A percentile compares a stretch with the other conserved stretches of the same genome.
Evolutionary conservation across 2,888 invertebrate species (phyloP).

Genomic region (Drepana falcataria): DNA sequence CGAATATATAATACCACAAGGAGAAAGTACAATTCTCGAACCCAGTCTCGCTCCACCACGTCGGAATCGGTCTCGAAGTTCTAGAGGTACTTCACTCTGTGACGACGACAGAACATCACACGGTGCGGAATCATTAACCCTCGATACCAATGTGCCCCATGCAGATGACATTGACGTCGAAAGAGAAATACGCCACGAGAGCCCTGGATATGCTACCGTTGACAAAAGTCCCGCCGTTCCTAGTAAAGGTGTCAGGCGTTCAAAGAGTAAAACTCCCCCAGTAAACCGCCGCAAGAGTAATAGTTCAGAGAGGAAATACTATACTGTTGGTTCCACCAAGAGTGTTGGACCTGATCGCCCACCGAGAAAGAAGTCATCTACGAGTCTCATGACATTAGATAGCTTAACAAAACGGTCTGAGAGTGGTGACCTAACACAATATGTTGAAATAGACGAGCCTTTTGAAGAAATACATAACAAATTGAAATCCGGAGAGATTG

Average conservation of each 20-base stretch:
- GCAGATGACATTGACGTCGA: slow-evolving; percentile 49
- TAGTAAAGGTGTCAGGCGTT: slow-evolving; percentile 76
- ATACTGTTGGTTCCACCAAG: slow-evolving; percentile 78
- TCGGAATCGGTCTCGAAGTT: slow-evolving; percentile 77
- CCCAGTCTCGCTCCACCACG: slow-evolving; percentile 78
- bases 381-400: slow-evolving; percentile 73
- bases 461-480: slow-evolving; percentile 80
- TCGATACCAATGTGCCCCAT: slow-evolving; percentile 64
- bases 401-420: slow-evolving; percentile 66
- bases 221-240: slow-evolving; percentile 85
- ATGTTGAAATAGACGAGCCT: slow-evolving; percentile 80
- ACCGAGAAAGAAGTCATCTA: slow-evolving; percentile 80
- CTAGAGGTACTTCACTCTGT: slow-evolving; percentile 74
- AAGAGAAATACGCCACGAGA: slow-evolving; percentile 64
- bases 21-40: slow-evolving; percentile 72
- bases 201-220: slow-evolving; percentile 86
- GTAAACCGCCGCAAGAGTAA: slow-evolving; percentile 63
- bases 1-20: slow-evolving; percentile 81
- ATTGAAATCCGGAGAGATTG: slow-evolving; percentile 85
- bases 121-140: slow-evolving; percentile 82
- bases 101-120: slow-evolving; percentile 86
- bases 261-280: slow-evolving; percentile 75
- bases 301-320: slow-evolving; percentile 81
- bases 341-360: slow-evolving; percentile 79
- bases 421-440: slow-evolving; percentile 73